Evolutionary conservation across 2,113 vertebrate genomes (phyloP).

Genomic region (Anoura caudifer): DNA sequence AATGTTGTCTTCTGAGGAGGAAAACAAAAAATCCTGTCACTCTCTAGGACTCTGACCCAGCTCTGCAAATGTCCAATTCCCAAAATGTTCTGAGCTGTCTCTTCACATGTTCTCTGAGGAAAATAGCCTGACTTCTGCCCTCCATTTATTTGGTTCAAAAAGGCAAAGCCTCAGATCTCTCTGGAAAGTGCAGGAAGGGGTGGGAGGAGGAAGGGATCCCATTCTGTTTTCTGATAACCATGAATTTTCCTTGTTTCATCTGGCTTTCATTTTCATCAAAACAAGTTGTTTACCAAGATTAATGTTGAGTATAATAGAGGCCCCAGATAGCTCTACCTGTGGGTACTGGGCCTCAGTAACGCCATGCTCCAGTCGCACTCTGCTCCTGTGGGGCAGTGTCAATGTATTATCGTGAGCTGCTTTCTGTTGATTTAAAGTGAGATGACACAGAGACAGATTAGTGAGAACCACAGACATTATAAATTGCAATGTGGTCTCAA

Average conservation of each 20-base stretch:
- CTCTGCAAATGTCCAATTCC: neutral
- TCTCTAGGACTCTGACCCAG: neutral
- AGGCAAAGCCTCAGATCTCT: constrained; percentile 58
- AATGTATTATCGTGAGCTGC: constrained; percentile 62
- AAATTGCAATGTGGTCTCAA: constrained; percentile 78
- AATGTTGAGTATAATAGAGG: constrained; percentile 53
- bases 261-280: constrained; percentile 67
- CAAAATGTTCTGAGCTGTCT: neutral
- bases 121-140: neutral
- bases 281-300: constrained; percentile 74
- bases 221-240: constrained; percentile 42
- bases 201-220: constrained; percentile 19
- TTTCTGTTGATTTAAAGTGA: constrained; percentile 81
- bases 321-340: constrained; percentile 60
- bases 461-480: constrained; percentile 79
- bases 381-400: constrained; percentile 18
- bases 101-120: neutral
- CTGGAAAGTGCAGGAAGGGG: constrained; percentile 54
- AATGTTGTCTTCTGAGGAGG: neutral
- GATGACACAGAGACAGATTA: constrained; percentile 81
- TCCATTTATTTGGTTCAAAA: neutral
- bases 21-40: neutral
- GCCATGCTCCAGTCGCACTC: constrained; percentile 39
- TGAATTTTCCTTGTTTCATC: constrained; percentile 53
- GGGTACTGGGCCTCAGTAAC: constrained; percentile 14